Base-by-base conservation (phyloP, 2,797 vertebrate genomes). In the Gobio occitaniae region DNA sequence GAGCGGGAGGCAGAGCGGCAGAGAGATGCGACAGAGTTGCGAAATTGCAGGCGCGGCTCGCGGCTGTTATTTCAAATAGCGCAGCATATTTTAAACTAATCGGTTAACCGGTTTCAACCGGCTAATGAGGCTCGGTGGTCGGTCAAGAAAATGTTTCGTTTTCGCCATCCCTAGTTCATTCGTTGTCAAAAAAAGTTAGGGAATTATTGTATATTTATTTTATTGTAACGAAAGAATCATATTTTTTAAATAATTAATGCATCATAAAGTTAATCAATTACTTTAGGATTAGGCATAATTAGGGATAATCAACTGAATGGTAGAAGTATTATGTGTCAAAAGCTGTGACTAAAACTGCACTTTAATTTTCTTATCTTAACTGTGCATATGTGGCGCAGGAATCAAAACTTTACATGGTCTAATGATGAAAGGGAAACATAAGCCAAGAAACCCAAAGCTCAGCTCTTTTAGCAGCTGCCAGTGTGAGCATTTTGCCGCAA, bases 391-490 rank as follows among this genome's bases (percentile, higher is more conserved):
- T 61, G 25, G 65, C 21, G n/a, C 52, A 71, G 52, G 10, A 71
- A 48, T 78, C 83, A 71, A 69, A 84, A 36, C 25, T 59, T 70
- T 71, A 21, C 25, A 56, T 41, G 50, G 48, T 70, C 21, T 59
- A 38, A 48, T 70, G 52, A 84, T 71, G 38, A 84, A 78, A 84
- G 29, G 38, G 61, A 84, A 69, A 77, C 75, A 13, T 59, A 78
- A 84, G 52, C 59, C 47, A 65, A 25, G 56, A 85, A 85, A 79
- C 29, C 13, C 29, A 65, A 71, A 44, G 68, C 83, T 80, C 77
- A 85, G 83, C 77, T 61, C 65, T 85, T 85, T 79, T 13, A 80
- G 83, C 32, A 63, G 44, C 54, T 65, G 68, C 76, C 54, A 80
- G 56, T 72, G 41, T 72, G 54, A 52, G 41, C 56, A 85, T 78